Conservation (phyloP, 2,797 vertebrate genomes). For the Clarias pachynema region DNA sequence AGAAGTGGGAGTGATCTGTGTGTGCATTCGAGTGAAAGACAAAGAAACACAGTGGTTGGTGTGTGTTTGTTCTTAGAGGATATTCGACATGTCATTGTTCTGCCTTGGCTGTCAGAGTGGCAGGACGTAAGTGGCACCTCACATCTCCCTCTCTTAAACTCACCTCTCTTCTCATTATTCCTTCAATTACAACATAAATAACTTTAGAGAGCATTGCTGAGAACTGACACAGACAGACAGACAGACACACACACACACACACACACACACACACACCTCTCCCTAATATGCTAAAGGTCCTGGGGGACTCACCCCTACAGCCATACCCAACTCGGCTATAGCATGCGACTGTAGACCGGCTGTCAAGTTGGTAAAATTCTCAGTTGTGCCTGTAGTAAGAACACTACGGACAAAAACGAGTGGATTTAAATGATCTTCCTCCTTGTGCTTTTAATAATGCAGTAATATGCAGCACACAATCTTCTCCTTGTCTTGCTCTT, state of each 20-base stretch:
- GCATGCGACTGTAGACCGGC: not conserved
- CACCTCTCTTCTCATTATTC: slow-evolving; percentile 52
- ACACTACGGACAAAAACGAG: not conserved
- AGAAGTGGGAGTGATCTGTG: slow-evolving; percentile 4
- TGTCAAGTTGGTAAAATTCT: slow-evolving; percentile 6
- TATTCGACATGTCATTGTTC: slow-evolving; percentile 31
- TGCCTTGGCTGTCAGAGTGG: not conserved
- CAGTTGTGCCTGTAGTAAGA: slow-evolving; percentile 1
- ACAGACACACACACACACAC: not conserved
- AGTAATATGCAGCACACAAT: slow-evolving; percentile 37
- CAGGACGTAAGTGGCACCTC: slow-evolving; percentile 25
- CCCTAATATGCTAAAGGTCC: not conserved
- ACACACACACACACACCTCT: not conserved
- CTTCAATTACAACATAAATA: slow-evolving; percentile 57
- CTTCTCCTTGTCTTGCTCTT: slow-evolving; percentile 15
- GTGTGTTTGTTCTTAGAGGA: not conserved
- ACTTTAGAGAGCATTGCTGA: slow-evolving; percentile 32
- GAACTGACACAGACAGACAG: not conserved
- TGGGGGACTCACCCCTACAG: not conserved
- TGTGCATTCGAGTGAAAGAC: slow-evolving; percentile 15
- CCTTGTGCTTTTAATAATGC: slow-evolving; percentile 38
- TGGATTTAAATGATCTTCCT: slow-evolving; percentile 28
- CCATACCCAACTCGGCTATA: not conserved
- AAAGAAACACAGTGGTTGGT: slow-evolving; percentile 25
- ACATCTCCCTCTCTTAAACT: slow-evolving; percentile 1